Conservation (phyloP, 2,888 invertebrate genomes). For the Halocaridina rubra region DNA sequence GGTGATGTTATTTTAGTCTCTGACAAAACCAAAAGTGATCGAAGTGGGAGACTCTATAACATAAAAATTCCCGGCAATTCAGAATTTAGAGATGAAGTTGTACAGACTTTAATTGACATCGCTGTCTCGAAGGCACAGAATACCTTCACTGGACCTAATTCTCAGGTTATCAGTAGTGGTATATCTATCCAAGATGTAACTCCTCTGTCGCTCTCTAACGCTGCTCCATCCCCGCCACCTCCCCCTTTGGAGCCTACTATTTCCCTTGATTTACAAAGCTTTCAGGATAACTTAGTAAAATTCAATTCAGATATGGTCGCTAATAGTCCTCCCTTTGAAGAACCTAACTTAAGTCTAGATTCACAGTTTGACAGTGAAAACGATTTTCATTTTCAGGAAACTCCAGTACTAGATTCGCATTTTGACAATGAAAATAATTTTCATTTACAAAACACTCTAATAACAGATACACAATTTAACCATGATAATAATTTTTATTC, state of each 20-base stretch:
- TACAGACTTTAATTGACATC: constrained; percentile 32
- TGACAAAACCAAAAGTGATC: not conserved
- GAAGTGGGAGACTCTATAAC: not conserved
- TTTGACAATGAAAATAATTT: not conserved
- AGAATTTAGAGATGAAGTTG: constrained; percentile 29
- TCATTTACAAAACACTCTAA: not conserved
- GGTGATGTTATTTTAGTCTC: constrained; percentile 36
- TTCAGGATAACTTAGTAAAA: no score
- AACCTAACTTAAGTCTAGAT: no score
- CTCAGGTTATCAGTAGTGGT: not conserved
- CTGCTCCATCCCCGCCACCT: not conserved
- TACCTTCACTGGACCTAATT: not conserved
- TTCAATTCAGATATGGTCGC: no score
- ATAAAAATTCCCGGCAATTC: constrained; percentile 33
- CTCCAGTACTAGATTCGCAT: not conserved
- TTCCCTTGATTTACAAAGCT: not conserved
- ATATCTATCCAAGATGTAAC: not conserved
- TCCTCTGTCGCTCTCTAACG: not conserved
- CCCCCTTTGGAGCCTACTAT: not conserved
- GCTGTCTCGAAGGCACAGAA: not conserved
- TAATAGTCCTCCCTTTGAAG: no score
- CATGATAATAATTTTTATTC: no score
- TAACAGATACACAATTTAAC: no score
- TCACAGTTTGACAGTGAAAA: not conserved
- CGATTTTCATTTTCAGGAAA: not conserved